Evolutionary conservation across 2,113 vertebrate genomes (phyloP), one percentile per base, ranked within the genome.

Genomic region (Poeciliopsis prolifica): DNA sequence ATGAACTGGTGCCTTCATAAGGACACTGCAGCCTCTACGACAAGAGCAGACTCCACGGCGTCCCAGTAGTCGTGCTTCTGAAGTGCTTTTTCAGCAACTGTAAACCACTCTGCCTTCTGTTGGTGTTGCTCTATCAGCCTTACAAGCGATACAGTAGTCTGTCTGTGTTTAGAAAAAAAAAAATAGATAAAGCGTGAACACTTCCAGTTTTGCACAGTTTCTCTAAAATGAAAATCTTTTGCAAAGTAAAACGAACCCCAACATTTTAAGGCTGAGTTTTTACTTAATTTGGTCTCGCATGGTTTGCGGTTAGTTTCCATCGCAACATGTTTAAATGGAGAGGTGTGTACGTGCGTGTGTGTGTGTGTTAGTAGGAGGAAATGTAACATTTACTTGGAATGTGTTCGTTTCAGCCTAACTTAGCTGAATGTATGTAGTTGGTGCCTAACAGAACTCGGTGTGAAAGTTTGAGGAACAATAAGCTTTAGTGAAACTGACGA

Each of bases 161-260:
- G 84, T 89, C 80, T 87, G 85, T 86, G 78, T 91, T 86, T 1
- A 12, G 17, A 6, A 17, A 10, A 42, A 26, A 77, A 33, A 69
- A 71, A 31, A 12, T 37, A 37, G 35, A 37, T 37, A 75, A 70
- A 14, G 62, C 66, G 64, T 86, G 40, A 85, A 75, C 78, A 65
- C 68, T 86, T 87, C 48, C 63, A 78, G 77, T 83, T 92, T 91
- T 92, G 90, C 89, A 92, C 90, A 91, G 15, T 87, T 79, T 84
- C 79, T 85, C 69, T 81, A 60, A 69, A 77, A 81, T 74, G 8
- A 78, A 86, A 48, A 30, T 6, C 33, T 81, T 82, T 62, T 72
- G 51, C 51, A 58, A 58, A 17, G 61, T 30, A 40, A 72, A 69
- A 26, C 26, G 12, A n/a, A n/a, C 9, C 1, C 65, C 72, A 54